These are phyloP conservation scores for Aricia artaxerxes DNA, from an alignment of 2,888 invertebrate genomes.

Conservation along the genomic window DNA sequence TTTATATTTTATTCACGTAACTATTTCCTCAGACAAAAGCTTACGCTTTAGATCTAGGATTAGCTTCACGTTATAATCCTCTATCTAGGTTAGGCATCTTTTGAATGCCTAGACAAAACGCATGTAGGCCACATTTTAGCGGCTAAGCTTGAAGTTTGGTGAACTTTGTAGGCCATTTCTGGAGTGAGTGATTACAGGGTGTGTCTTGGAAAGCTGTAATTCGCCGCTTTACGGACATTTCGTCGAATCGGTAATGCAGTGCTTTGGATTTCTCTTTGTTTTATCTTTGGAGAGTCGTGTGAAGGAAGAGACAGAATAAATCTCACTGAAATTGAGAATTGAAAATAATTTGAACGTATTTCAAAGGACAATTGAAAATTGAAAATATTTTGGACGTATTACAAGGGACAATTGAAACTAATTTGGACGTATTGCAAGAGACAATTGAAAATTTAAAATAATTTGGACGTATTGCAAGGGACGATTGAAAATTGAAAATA, in stretches of 20 bases:
- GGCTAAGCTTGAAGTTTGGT: neutral
- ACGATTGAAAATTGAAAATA: too few species aligned
- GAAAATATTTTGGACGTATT: too few species aligned
- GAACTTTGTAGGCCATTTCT: neutral
- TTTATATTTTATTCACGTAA: neutral
- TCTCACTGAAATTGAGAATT: too few species aligned
- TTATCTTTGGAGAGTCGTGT: neutral
- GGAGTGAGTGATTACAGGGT: neutral
- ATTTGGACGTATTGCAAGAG: too few species aligned
- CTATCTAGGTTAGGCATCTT: neutral
- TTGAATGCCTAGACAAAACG: constrained; percentile 12
- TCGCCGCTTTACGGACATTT: neutral
- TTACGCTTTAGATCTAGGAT: neutral
- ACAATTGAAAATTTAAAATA: too few species aligned
- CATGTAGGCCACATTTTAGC: neutral
- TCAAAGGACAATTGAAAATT: too few species aligned
- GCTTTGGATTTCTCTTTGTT: neutral
- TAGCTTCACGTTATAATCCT: neutral
- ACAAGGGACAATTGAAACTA: too few species aligned
- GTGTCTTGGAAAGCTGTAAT: neutral
- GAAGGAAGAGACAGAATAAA: neutral
- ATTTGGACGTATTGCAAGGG: too few species aligned
- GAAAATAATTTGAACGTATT: too few species aligned
- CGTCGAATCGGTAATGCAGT: neutral
- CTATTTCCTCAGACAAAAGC: neutral